A percentile compares a stretch with the other conserved stretches of the same genome.
phyloP scores from a whole-genome alignment of 1,140 invertebrate genomes.

The Pissodes strobi region DNA sequence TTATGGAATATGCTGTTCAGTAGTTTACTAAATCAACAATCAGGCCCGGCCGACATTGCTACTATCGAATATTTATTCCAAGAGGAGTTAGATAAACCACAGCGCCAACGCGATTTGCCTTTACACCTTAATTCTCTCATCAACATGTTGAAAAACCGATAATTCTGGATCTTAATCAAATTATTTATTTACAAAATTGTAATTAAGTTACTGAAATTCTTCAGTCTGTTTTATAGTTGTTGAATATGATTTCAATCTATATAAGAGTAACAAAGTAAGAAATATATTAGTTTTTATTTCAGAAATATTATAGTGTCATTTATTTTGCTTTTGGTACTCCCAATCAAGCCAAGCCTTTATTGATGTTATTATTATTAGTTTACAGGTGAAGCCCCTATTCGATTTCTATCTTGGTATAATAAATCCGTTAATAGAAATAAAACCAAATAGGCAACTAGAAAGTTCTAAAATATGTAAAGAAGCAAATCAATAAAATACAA shows the following conservation, averaged over 20 bases:
- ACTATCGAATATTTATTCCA: slow-evolving; percentile 36
- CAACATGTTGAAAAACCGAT: slow-evolving; percentile 48
- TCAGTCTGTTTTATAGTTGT: slow-evolving; percentile 23
- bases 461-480: too few relatives aligned
- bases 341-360: too few relatives aligned
- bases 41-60: slow-evolving; percentile 39
- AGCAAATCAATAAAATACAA: too few relatives aligned
- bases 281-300: slow-evolving; percentile 21
- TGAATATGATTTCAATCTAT: slow-evolving; percentile 17
- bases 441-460: too few relatives aligned
- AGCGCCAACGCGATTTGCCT: slow-evolving; percentile 27
- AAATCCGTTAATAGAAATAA: too few relatives aligned
- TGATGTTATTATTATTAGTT: too few relatives aligned
- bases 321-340: too few relatives aligned
- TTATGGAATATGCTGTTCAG: slow-evolving; percentile 53
- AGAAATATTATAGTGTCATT: not conserved
- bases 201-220: not conserved
- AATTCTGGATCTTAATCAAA: slow-evolving; percentile 23
- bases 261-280: slow-evolving; percentile 8
- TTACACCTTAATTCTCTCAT: slow-evolving; percentile 39
- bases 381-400: too few relatives aligned
- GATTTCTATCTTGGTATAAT: too few relatives aligned
- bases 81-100: slow-evolving; percentile 27
- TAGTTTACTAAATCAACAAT: slow-evolving; percentile 50
- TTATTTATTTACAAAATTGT: slow-evolving; percentile 12